Conservation (phyloP, 2,797 vertebrate genomes). For the Coregonus suidteri region DNA sequence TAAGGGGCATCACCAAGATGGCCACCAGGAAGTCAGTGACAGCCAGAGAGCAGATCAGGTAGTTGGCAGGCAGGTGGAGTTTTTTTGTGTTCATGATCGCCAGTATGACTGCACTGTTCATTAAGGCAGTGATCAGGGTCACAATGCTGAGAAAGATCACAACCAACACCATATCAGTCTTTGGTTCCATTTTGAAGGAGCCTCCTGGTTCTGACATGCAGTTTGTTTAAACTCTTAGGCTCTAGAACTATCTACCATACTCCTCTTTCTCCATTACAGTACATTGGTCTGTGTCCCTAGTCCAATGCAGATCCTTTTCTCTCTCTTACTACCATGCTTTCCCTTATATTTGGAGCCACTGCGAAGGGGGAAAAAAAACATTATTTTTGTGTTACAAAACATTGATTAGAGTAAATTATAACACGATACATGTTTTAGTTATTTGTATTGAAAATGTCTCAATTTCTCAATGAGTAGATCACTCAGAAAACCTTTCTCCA, state of each 20-base stretch:
- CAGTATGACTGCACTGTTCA: conserved; percentile 79
- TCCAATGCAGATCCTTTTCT: not conserved
- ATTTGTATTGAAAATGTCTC: not conserved
- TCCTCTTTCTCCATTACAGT: not conserved
- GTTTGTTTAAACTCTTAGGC: not conserved
- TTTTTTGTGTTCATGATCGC: conserved; percentile 81
- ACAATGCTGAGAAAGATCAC: conserved; percentile 74
- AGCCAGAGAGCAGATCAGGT: conserved; percentile 77
- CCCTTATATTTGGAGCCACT: not conserved
- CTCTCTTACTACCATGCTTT: not conserved
- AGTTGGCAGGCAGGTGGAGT: conserved; percentile 77
- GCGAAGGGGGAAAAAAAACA: not conserved
- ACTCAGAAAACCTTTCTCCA: conserved; percentile 20
- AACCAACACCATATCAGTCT: conserved; percentile 68
- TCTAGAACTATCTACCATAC: not conserved
- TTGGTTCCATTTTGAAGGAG: not conserved
- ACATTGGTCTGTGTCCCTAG: not conserved
- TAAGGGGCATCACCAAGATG: conserved; percentile 77
- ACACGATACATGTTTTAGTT: not conserved
- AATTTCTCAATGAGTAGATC: not conserved
- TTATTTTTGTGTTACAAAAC: not conserved
- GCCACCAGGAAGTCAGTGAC: conserved; percentile 77
- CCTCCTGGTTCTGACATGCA: not conserved
- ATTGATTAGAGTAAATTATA: not conserved
- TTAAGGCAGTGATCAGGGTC: conserved; percentile 74